These are phyloP conservation scores for Monoplex corrugatus DNA, from an alignment of 2,888 invertebrate genomes.

Conservation along the genomic window DNA sequence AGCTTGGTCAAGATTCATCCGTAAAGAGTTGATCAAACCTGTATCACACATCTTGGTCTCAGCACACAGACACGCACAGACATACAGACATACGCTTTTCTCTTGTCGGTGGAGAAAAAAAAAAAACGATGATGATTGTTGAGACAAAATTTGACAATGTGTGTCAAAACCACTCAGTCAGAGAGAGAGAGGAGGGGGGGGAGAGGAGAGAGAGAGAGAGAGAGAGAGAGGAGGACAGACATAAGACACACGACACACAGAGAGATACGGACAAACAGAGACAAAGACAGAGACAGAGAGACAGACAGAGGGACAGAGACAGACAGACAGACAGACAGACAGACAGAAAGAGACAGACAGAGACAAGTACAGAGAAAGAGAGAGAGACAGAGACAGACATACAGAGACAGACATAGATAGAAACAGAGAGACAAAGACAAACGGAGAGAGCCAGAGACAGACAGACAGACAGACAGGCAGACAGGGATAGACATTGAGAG, in stretches of 20 bases:
- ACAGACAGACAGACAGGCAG: neutral
- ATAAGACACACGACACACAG: neutral
- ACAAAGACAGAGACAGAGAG: neutral
- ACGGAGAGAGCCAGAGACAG: neutral
- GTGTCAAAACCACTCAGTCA: too few relatives aligned
- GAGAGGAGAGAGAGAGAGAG: neutral
- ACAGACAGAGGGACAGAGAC: neutral
- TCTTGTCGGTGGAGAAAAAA: too few relatives aligned
- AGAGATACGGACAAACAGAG: neutral
- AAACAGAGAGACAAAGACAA: neutral
- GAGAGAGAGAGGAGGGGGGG: neutral
- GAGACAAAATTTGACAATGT: too few relatives aligned
- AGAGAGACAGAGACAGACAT: neutral
- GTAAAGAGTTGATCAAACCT: too few relatives aligned
- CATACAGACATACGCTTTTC: neutral
- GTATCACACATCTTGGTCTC: too few relatives aligned
- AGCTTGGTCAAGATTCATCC: too few relatives aligned
- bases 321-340: neutral
- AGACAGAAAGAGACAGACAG: neutral
- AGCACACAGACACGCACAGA: neutral
- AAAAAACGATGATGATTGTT: too few relatives aligned
- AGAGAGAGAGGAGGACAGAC: neutral
- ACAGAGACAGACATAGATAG: neutral
- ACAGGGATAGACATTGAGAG: neutral
- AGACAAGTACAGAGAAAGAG: neutral